phyloP scores from a whole-genome alignment of 2,888 invertebrate genomes.

The Lycaena phlaeas region DNA sequence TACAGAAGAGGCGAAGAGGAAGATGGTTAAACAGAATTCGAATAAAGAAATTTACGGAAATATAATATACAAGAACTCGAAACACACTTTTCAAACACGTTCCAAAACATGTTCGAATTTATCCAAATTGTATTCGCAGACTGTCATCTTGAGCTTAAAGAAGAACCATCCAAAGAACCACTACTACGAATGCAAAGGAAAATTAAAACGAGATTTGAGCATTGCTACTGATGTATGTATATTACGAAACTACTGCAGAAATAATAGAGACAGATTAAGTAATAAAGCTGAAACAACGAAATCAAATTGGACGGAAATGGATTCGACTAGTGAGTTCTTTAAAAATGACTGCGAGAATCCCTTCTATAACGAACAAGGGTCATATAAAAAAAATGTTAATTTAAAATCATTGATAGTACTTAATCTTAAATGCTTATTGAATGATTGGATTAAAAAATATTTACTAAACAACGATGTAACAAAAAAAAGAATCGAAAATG shows the following conservation, averaged over 20 bases:
- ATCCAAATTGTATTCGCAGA: conserved; percentile 32
- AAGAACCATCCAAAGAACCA: conserved; percentile 29
- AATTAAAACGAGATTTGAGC: conserved; percentile 45
- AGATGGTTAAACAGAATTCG: conserved; percentile 36
- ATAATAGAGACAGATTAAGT: conserved; percentile 20
- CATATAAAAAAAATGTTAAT: conserved; percentile 30
- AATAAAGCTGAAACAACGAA: conserved; percentile 26
- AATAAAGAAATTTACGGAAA: conserved; percentile 27
- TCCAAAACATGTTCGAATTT: conserved; percentile 39
- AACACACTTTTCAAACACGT: conserved; percentile 28
- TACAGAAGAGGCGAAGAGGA: conserved; percentile 38
- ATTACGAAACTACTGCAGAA: conserved; percentile 39
- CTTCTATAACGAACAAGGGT: no score
- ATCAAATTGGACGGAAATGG: conserved; percentile 28
- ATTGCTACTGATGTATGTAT: conserved; percentile 52
- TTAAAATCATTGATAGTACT: conserved; percentile 38
- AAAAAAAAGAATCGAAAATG: conserved; percentile 35
- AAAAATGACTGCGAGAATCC: conserved; percentile 33
- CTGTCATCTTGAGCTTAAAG: conserved; percentile 30
- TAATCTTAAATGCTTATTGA: conserved; percentile 41
- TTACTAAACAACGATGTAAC: conserved; percentile 34
- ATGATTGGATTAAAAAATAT: conserved; percentile 41
- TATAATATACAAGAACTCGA: conserved; percentile 44
- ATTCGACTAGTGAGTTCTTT: conserved; percentile 30
- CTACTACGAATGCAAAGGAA: conserved; percentile 29